Evolutionary conservation across 2,888 invertebrate genomes (phyloP).

Genomic region (Drosophila testacea): DNA sequence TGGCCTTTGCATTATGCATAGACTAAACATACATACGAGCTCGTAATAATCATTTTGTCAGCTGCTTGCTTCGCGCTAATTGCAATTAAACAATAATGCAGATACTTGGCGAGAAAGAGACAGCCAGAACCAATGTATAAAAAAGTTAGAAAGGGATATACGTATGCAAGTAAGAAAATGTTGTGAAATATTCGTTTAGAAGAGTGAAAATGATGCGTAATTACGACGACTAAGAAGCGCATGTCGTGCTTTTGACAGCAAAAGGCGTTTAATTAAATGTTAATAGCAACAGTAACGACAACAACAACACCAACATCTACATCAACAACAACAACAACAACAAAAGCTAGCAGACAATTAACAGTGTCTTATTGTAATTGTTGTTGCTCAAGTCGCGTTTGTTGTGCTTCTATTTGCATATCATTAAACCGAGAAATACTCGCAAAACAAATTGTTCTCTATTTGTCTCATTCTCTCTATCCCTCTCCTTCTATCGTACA

Average conservation of each 20-base stretch:
- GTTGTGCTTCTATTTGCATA: slow-evolving; percentile 71
- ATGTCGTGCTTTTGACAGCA: slow-evolving; percentile 58
- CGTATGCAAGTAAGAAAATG: slow-evolving; percentile 21
- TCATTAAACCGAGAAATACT: slow-evolving; percentile 63
- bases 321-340: slow-evolving; percentile 26
- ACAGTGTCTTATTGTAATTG: slow-evolving; percentile 47
- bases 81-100: slow-evolving; percentile 79
- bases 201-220: slow-evolving; percentile 66
- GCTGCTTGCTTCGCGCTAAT: slow-evolving; percentile 69
- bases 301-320: slow-evolving; percentile 27
- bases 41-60: slow-evolving; percentile 72
- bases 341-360: slow-evolving; percentile 56
- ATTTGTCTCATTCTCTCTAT: slow-evolving; percentile 3
- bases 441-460: slow-evolving; percentile 49
- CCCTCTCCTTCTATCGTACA: slow-evolving; percentile 6
- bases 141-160: background rate
- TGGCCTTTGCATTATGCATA: slow-evolving; percentile 73
- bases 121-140: background rate
- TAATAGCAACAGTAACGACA: slow-evolving; percentile 57
- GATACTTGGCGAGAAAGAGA: slow-evolving; percentile 14
- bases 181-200: slow-evolving; percentile 59
- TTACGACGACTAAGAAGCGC: slow-evolving; percentile 39
- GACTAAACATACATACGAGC: slow-evolving; percentile 38
- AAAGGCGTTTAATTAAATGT: slow-evolving; percentile 80
- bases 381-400: slow-evolving; percentile 44